Percentiles rank a stretch among this genome's conserved stretches.
phyloP scores from a whole-genome alignment of 2,888 invertebrate genomes.

The Nycteola revayana region DNA sequence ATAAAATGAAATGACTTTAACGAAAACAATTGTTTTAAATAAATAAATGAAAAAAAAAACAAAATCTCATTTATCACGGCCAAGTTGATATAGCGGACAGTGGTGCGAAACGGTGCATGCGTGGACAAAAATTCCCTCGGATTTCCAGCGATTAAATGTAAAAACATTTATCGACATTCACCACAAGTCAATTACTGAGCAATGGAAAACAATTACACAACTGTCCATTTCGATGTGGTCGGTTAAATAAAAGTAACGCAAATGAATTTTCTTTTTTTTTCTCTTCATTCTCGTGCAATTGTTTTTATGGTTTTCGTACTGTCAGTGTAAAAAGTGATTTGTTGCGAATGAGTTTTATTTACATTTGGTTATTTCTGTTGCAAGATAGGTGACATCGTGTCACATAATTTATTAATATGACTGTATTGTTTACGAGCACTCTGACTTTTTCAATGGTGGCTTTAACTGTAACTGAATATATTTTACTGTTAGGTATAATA shows the following conservation, averaged over 20 bases:
- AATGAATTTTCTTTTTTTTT: constrained; percentile 15
- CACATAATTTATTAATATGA: too few relatives aligned
- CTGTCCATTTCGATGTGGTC: constrained; percentile 51
- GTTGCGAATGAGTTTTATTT: too few relatives aligned
- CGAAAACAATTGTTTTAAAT: constrained; percentile 25
- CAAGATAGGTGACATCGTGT: too few relatives aligned
- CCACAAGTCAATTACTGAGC: constrained; percentile 72
- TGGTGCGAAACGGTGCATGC: constrained; percentile 15
- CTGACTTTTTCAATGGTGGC: too few relatives aligned
- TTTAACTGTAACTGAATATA: too few relatives aligned
- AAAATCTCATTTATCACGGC: constrained; percentile 40
- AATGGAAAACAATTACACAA: constrained; percentile 73
- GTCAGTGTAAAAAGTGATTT: constrained; percentile 25
- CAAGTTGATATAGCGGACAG: constrained; percentile 31
- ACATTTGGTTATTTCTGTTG: too few relatives aligned
- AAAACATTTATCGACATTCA: constrained; percentile 60
- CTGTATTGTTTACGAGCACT: too few relatives aligned
- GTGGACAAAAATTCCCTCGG: constrained; percentile 34
- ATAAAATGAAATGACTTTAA: constrained; percentile 16
- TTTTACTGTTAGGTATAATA: too few relatives aligned
- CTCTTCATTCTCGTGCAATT: neutral
- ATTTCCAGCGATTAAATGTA: constrained; percentile 48
- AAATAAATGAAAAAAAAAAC: constrained; percentile 14
- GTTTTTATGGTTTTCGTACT: constrained; percentile 15
- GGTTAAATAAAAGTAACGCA: constrained; percentile 49